Conservation (phyloP, 2,113 vertebrate species). For the Ursus arctos region DNA sequence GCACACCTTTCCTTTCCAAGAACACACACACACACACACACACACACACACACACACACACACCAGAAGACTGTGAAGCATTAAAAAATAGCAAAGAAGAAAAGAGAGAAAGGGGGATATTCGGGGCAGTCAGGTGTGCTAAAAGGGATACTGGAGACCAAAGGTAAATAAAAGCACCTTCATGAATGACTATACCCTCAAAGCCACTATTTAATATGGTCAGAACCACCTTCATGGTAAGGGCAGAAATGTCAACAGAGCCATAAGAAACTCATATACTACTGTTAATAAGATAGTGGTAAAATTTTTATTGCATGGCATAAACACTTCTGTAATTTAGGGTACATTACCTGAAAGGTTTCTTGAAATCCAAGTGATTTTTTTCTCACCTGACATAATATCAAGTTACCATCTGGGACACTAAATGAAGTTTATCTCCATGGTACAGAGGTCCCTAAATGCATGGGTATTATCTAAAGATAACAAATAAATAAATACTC, state of each 20-base stretch:
- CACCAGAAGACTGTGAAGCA: not conserved
- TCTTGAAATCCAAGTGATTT: conserved; percentile 21
- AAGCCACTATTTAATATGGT: not conserved
- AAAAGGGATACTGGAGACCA: not conserved
- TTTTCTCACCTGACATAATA: not conserved
- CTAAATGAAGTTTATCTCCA: not conserved
- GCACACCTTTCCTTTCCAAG: not conserved
- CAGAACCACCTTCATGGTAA: not conserved
- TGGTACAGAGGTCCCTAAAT: not conserved
- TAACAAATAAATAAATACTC: not conserved
- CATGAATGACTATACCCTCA: not conserved
- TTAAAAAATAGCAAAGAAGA: not conserved
- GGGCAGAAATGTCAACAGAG: conserved; percentile 34
- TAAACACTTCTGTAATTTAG: not conserved
- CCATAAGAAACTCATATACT: not conserved
- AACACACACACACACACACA: not conserved
- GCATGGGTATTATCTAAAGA: not conserved
- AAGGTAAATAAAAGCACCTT: conserved; percentile 13
- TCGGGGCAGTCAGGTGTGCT: not conserved
- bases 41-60: no score
- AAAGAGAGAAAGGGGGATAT: not conserved
- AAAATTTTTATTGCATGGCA: not conserved
- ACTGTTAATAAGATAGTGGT: not conserved
- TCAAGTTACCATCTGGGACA: not conserved
- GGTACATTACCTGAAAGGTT: not conserved